Percentiles rank a stretch among this genome's conserved stretches.
phyloP scores from a whole-genome alignment of 2,888 invertebrate genomes.

The Nesidiocoris tenuis region DNA sequence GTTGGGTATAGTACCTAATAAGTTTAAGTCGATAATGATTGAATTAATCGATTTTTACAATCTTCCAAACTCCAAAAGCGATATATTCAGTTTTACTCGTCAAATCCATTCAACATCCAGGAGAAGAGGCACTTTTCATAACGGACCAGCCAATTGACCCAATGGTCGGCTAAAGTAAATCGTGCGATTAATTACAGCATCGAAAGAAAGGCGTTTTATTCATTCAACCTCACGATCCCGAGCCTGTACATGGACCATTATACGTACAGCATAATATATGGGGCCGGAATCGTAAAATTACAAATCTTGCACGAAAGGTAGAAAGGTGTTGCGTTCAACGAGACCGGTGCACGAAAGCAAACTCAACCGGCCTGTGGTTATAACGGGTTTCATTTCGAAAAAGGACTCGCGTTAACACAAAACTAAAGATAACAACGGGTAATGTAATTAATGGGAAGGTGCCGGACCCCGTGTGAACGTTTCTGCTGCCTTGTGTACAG shows the following conservation, averaged over 20 bases:
- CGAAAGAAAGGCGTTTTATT: neutral
- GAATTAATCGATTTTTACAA: no score
- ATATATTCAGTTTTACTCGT: no score
- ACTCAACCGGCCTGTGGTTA: slow-evolving; percentile 9
- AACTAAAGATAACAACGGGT: slow-evolving; percentile 6
- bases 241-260: no score
- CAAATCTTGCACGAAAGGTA: slow-evolving; percentile 2
- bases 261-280: no score
- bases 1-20: no score
- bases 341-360: neutral
- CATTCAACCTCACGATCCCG: neutral
- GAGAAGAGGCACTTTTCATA: no score
- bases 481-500: neutral
- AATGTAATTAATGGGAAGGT: slow-evolving; percentile 22
- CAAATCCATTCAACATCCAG: no score
- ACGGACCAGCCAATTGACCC: neutral
- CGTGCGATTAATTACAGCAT: neutral
- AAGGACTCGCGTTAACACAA: slow-evolving; percentile 8
- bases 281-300: neutral
- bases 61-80: no score
- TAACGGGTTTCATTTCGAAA: slow-evolving; percentile 21
- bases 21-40: no score
- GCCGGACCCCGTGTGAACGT: slow-evolving; percentile 21
- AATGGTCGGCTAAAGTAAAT: neutral
- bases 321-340: neutral